Percentiles rank a stretch among this genome's conserved stretches.
These are phyloP conservation scores for Cephalotes varians DNA, from an alignment of 2,888 invertebrate species.

Conservation along the genomic window DNA sequence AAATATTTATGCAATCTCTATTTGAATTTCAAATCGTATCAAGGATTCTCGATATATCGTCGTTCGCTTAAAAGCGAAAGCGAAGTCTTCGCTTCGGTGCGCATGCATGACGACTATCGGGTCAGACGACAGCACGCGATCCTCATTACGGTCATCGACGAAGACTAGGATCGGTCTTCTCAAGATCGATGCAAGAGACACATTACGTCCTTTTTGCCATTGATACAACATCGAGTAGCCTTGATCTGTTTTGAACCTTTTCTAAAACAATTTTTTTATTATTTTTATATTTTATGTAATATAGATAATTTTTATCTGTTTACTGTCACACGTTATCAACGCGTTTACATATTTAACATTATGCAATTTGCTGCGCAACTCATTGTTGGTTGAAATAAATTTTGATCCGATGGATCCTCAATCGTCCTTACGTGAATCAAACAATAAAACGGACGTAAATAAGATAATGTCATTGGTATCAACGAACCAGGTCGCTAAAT, in stretches of 20 bases:
- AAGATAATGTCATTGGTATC: conserved; percentile 58
- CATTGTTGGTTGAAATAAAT: background rate
- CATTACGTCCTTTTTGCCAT: background rate
- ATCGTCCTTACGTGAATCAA: background rate
- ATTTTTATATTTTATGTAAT: background rate
- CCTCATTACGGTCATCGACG: conserved; percentile 18
- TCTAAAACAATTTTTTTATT: background rate
- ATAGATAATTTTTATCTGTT: background rate
- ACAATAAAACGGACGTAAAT: background rate
- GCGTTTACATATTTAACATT: background rate
- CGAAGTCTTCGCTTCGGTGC: conserved; percentile 63
- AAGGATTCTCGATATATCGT: conserved; percentile 41
- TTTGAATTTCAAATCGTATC: background rate
- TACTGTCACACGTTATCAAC: background rate
- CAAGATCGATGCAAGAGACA: background rate
- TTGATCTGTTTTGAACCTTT: conserved; percentile 22
- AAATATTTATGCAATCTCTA: background rate
- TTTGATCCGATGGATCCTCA: background rate
- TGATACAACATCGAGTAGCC: background rate
- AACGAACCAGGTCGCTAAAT: conserved; percentile 67
- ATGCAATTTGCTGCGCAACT: background rate
- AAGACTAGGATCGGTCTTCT: background rate
- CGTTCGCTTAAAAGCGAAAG: conserved; percentile 75
- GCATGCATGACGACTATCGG: conserved; percentile 49
- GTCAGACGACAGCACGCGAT: conserved; percentile 42